phyloP scores from a whole-genome alignment of 2,113 vertebrate genomes.

The Origma solitaria region DNA sequence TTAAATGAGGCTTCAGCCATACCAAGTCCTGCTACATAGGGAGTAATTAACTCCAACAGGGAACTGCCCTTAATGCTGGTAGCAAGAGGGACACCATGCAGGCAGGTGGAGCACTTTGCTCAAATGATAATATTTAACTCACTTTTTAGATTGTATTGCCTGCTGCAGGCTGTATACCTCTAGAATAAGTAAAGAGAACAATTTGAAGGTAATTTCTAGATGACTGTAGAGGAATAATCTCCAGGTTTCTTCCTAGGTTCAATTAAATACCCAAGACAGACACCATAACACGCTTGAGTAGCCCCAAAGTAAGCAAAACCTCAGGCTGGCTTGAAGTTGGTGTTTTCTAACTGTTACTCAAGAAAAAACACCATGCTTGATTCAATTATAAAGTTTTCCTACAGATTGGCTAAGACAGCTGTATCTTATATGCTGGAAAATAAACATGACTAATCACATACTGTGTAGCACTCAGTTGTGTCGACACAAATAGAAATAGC shows the following conservation, averaged over 20 bases:
- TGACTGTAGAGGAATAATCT: neutral
- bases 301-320: neutral
- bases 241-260: neutral
- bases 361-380: neutral
- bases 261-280: neutral
- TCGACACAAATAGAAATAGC: neutral
- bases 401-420: neutral
- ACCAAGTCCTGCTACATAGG: neutral
- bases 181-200: neutral
- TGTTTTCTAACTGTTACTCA: neutral
- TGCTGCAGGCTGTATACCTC: neutral
- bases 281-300: neutral
- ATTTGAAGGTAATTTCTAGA: neutral
- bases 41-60: neutral
- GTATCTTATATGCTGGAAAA: neutral
- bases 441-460: neutral
- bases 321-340: neutral
- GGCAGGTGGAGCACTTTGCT: slow-evolving; percentile 2
- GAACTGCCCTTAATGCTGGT: neutral
- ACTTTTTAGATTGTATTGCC: neutral
- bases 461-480: neutral
- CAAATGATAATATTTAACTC: neutral
- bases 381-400: neutral
- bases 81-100: neutral
- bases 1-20: neutral